These are phyloP conservation scores for Lates calcarifer DNA, from an alignment of 2,113 vertebrate species.

Conservation along the genomic window DNA sequence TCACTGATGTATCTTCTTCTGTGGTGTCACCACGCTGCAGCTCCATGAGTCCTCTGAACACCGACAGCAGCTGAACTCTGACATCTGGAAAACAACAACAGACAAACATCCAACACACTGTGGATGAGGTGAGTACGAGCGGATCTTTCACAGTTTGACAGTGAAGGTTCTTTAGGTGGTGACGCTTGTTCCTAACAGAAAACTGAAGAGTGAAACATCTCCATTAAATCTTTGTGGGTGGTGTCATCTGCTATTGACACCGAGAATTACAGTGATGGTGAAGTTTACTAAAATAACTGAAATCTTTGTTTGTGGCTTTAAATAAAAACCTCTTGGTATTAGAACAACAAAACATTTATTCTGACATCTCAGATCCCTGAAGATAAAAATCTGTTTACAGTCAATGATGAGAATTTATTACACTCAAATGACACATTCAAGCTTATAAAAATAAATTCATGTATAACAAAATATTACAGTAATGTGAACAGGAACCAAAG, in stretches of 20 bases:
- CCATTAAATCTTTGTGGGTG: neutral
- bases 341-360: slow-evolving; percentile 20
- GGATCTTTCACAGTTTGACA: no score
- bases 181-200: no score
- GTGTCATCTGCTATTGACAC: neutral
- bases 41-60: neutral
- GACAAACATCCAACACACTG: no score
- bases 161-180: no score
- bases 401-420: no score
- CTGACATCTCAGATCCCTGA: neutral
- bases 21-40: no score
- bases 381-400: no score
- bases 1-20: neutral
- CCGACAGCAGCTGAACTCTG: neutral
- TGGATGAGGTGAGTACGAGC: no score
- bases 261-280: neutral
- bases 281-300: neutral
- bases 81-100: neutral
- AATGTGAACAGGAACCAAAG: neutral
- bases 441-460: neutral
- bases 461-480: neutral
- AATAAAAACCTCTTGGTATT: neutral
- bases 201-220: neutral
- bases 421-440: neutral
- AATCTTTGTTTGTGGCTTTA: no score